Evolutionary conservation across 1,140 invertebrate genomes (phyloP).

Genomic region (Eurytemora carolleeae): DNA sequence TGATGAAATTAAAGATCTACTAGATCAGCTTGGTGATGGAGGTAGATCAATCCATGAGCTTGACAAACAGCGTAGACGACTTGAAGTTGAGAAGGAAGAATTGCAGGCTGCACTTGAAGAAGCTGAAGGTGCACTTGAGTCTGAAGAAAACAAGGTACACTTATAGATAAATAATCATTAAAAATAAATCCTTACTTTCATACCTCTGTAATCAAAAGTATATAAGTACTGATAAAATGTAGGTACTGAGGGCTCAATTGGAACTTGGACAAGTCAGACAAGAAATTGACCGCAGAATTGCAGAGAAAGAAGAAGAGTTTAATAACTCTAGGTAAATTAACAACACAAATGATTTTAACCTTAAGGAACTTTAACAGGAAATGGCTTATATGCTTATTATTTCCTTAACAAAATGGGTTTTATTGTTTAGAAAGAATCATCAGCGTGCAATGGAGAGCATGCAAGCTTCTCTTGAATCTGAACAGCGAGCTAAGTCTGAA

Average conservation of each 20-base stretch:
- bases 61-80: slow-evolving; percentile 87
- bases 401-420: slow-evolving; percentile 18
- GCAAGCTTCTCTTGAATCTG: slow-evolving; percentile 96
- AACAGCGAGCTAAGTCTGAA: slow-evolving; percentile 83
- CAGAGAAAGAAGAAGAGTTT: slow-evolving; percentile 99
- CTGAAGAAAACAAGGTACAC: slow-evolving; percentile 92
- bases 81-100: slow-evolving; percentile 82
- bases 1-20: slow-evolving; percentile 93
- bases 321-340: slow-evolving; percentile 65
- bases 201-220: too few species aligned
- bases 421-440: slow-evolving; percentile 70
- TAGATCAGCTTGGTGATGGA: slow-evolving; percentile 96
- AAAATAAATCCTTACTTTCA: too few species aligned
- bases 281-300: slow-evolving; percentile 94
- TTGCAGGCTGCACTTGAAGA: slow-evolving; percentile 91
- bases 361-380: slow-evolving; percentile 22
- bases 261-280: slow-evolving; percentile 92
- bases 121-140: slow-evolving; percentile 93
- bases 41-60: slow-evolving; percentile 87
- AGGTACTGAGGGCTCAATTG: slow-evolving; percentile 75
- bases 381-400: not conserved
- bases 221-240: too few species aligned
- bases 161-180: too few species aligned
- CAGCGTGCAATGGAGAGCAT: slow-evolving; percentile 96
- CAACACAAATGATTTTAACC: slow-evolving; percentile 8